phyloP scores from a whole-genome alignment of 2,797 vertebrate genomes.

The Bovichtus diacanthus region DNA sequence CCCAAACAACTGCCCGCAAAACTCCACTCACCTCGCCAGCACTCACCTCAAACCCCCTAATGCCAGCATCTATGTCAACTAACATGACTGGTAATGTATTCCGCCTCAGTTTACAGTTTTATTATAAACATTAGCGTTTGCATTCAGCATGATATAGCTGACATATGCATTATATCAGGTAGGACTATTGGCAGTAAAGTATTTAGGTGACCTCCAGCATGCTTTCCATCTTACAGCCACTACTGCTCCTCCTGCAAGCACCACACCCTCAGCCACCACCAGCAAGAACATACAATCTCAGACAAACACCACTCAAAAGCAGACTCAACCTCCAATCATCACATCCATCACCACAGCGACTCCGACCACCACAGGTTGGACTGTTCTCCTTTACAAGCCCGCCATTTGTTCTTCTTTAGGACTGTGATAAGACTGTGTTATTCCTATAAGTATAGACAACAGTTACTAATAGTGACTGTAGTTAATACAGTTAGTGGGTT shows the following conservation, averaged over 20 bases:
- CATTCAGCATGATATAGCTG: neutral
- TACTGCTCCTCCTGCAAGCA: accelerated
- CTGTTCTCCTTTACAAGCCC: neutral
- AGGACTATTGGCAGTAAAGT: neutral
- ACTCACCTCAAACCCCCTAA: neutral
- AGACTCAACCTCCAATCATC: constrained; percentile 42
- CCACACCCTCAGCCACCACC: neutral
- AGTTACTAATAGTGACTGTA: no score
- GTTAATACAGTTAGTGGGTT: no score
- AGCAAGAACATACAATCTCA: neutral
- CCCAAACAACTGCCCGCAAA: accelerated
- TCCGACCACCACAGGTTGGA: constrained; percentile 47
- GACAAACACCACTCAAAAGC: neutral
- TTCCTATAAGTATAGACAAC: neutral
- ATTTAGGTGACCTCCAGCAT: constrained; percentile 46
- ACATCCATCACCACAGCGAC: accelerated
- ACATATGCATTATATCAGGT: constrained; percentile 3
- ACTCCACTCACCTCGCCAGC: constrained; percentile 24
- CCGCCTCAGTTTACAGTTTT: neutral
- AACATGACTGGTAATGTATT: constrained; percentile 36
- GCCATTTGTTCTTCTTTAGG: neutral
- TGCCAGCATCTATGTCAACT: accelerated
- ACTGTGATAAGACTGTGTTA: neutral
- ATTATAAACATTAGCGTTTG: neutral
- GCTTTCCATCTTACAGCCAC: constrained; percentile 48